phyloP scores from a whole-genome alignment of 2,797 vertebrate species.

The Propithecus perrieri region DNA sequence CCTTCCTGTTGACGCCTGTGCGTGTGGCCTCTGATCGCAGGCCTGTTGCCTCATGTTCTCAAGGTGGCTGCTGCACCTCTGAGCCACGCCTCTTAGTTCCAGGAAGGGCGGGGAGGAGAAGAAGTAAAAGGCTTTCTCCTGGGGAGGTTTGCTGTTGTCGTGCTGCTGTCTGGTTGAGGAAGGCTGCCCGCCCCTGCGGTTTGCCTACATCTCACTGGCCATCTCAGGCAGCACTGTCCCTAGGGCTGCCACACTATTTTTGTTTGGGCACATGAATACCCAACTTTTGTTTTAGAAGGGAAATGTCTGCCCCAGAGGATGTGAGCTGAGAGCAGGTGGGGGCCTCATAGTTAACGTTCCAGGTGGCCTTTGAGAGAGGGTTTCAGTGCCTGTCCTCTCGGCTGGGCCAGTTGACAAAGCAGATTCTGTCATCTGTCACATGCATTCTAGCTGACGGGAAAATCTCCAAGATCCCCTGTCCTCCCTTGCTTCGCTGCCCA shows the following conservation, averaged over 20 bases:
- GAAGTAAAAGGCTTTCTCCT: not conserved
- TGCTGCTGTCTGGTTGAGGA: not conserved
- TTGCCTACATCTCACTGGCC: not conserved
- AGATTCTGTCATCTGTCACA: rapidly evolving
- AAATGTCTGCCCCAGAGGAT: not conserved
- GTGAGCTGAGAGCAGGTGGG: not conserved
- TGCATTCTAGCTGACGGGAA: not conserved
- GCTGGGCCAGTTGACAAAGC: no score
- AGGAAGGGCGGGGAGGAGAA: not conserved
- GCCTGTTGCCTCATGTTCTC: not conserved
- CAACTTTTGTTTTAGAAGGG: not conserved
- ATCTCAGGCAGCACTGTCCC: not conserved
- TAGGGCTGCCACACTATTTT: not conserved
- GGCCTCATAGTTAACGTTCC: no score
- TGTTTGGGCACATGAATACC: no score
- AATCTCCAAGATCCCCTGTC: rapidly evolving
- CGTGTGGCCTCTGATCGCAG: not conserved
- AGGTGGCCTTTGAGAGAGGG: not conserved
- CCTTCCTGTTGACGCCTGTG: not conserved
- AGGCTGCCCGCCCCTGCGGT: not conserved
- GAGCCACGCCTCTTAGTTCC: not conserved
- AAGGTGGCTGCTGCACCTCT: not conserved
- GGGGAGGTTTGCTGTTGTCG: not conserved
- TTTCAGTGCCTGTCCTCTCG: not conserved
- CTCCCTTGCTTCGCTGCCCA: not conserved